Evolutionary conservation across 2,888 invertebrate genomes (phyloP), one percentile per base, ranked within the genome.

Genomic region (Drosophila macrothrix): DNA sequence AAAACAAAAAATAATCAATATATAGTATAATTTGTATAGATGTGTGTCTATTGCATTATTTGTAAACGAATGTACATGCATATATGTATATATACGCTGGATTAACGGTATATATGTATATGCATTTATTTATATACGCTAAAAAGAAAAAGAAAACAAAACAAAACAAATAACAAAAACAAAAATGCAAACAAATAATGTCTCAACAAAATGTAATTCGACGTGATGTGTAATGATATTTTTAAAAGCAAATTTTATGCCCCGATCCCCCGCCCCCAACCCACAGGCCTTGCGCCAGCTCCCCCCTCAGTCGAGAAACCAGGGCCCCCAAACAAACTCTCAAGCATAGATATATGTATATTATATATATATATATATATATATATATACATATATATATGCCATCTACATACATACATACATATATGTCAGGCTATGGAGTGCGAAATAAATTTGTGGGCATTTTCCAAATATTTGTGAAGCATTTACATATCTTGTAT

Each of bases 161-260:
- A 41, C n/a, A n/a, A 43, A 22, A 46, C 14, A 46, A 46, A 46
- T n/a, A n/a, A n/a, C n/a, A n/a, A n/a, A 43, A 22, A 46, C 14
- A 46, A 46, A 46, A 54, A 50, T 37, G 58, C 70, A 62, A 65
- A 67, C 62, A 76, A 67, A 84, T 73, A 41, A 83, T 89, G 84
- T 84, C 84, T 84, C 73, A 73, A 76, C 58, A 85, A 84, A 73
- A 62, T 84, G 82, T 88, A 92, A 92, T 90, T 91, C 67, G 88
- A 90, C 91, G 92, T 90, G 91, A 91, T 92, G 92, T 92, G 91
- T 90, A 92, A 92, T 91, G 83, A 91, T 92, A 91, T 92, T 92
- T 91, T 91, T 92, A 92, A 89, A 89, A 88, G 82, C 91, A 91
- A 88, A 88, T 91, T 91, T 91, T 84, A 88, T 85, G 84, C 90